Base-by-base conservation (phyloP, 2,797 vertebrate species). In the Lacerta viridis region DNA sequence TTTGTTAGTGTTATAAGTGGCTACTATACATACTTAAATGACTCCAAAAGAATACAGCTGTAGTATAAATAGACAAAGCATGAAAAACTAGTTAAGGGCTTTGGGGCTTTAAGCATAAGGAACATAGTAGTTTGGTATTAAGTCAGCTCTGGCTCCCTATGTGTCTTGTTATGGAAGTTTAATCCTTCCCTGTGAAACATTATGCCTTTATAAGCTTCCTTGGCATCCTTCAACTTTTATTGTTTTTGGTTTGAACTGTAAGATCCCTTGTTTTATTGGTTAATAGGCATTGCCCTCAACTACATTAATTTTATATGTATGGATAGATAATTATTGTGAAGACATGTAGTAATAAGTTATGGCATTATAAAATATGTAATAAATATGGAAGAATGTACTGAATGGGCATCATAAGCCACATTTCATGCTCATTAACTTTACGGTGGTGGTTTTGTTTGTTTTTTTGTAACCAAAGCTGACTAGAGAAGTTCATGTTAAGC, bases 281-380 rank as follows among this genome's bases (percentile, higher is more conserved):
- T 84, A 23, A 10, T 36, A 71, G 61, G 5, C 64, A 78, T 92
- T 87, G 84, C 69, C 41, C 41, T 69, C 10, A 66, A 15, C 61
- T 91, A 75, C 83, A 87, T 88, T 83, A 92, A 84, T 68, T 85
- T 88, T 77, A 79, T 78, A 25, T 18, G 83, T 68, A 64, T 71
- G 66, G 39, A 84, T 69, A 92, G 81, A 79, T 87, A 68, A 61
- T 89, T 89, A 83, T 13, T 17, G 46, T 88, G 55, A 89, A 69
- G 74, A 80, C 61, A 76, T 39, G 2, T 81, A 29, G 15, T 86
- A 29, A 39, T 7, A 87, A 72, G 25, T 75, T 66, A 89, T 81
- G 4, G 36, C 36, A 43, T 85, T 64, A 81, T 86, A 82, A 83
- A 89, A 61, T 71, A 8, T n/a, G 50, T 61, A 68, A 59, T 61